Evolutionary conservation across 2,888 invertebrate species (phyloP).

Genomic region (Spodoptera exigua): DNA sequence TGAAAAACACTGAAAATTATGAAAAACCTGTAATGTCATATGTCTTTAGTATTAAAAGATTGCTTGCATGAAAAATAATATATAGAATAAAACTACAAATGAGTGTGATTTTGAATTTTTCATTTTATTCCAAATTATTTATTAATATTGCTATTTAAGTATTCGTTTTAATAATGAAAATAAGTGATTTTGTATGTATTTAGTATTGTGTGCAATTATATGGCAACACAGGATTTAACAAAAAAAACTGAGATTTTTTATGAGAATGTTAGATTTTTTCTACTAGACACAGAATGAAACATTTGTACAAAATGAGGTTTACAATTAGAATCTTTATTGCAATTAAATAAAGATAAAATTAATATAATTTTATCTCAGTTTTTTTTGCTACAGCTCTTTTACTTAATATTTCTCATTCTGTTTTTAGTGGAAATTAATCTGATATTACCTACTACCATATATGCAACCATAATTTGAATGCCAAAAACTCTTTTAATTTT

Average conservation of each 20-base stretch:
- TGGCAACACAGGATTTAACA: conserved; percentile 9
- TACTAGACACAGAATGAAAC: too few relatives aligned
- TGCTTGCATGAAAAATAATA: conserved; percentile 47
- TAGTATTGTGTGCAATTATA: conserved; percentile 23
- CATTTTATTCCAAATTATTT: conserved; percentile 40
- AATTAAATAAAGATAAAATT: too few relatives aligned
- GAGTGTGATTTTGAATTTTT: conserved; percentile 48
- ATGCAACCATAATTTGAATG: too few relatives aligned
- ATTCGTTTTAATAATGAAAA: conserved; percentile 35
- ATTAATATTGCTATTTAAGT: conserved; percentile 22
- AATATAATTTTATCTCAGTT: too few relatives aligned
- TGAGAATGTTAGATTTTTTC: too few relatives aligned
- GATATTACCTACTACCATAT: too few relatives aligned
- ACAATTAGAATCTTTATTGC: too few relatives aligned
- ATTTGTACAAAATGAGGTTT: too few relatives aligned
- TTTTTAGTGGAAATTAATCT: background rate
- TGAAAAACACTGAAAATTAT: conserved; percentile 65
- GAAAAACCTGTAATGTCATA: conserved; percentile 43
- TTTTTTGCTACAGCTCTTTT: too few relatives aligned
- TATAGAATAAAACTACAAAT: conserved; percentile 26
- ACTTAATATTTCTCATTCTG: too few relatives aligned
- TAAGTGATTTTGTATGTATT: conserved; percentile 48
- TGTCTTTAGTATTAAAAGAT: conserved; percentile 25
- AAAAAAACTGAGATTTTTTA: too few relatives aligned
- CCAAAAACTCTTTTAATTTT: too few relatives aligned